Percentiles rank a stretch among this genome's conserved stretches.
Conservation (phyloP, 2,113 vertebrate genomes). For the Notarius lentiginosus region DNA sequence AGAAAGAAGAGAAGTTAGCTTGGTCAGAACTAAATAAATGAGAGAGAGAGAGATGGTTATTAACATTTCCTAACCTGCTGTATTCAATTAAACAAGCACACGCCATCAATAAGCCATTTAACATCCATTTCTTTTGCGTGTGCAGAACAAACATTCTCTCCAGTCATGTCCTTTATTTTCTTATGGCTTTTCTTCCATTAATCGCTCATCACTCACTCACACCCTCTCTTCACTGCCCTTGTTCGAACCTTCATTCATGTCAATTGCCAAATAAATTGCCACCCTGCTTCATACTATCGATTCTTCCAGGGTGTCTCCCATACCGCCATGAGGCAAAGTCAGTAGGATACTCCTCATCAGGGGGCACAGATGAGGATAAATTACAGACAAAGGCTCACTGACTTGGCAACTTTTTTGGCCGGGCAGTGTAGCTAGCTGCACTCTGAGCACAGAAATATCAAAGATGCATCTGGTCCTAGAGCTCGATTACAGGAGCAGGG, state of each 20-base stretch:
- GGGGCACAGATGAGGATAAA: slow-evolving; percentile 6
- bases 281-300: background rate
- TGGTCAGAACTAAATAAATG: background rate
- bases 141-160: background rate
- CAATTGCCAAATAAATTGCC: background rate
- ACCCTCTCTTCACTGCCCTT: background rate
- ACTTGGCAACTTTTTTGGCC: background rate
- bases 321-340: background rate
- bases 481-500: background rate
- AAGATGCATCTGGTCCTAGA: background rate
- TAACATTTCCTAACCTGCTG: slow-evolving; percentile 39
- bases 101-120: slow-evolving; percentile 44
- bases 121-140: slow-evolving; percentile 19
- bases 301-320: background rate
- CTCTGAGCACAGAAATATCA: background rate
- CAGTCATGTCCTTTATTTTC: background rate
- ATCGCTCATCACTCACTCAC: slow-evolving; percentile 12
- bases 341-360: background rate
- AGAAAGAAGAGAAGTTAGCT: slow-evolving; percentile 6
- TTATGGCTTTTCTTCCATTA: background rate
- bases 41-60: background rate
- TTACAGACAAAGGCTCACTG: background rate
- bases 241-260: background rate
- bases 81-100: slow-evolving; percentile 32
- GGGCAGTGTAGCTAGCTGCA: too few species aligned